phyloP scores from a whole-genome alignment of 2,797 vertebrate species.

The Ceyx erithaca region DNA sequence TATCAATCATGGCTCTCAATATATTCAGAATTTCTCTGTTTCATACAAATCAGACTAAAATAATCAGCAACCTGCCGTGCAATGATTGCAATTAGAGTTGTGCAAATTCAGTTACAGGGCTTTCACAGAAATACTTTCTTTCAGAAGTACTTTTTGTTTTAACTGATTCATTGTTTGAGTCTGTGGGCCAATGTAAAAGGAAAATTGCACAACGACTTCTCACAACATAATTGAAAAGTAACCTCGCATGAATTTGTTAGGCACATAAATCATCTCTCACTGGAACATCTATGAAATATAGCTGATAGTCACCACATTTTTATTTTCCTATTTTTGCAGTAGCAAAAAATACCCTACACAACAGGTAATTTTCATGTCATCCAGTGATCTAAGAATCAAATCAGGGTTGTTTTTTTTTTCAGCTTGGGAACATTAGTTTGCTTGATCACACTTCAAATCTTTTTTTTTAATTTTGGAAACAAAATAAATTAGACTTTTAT shows the following conservation, averaged over 20 bases:
- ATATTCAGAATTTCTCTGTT: constrained; percentile 36
- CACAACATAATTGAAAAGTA: not conserved
- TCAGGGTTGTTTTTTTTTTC: not conserved
- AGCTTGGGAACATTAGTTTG: not conserved
- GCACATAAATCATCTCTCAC: not conserved
- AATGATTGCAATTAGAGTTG: constrained; percentile 60
- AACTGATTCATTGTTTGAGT: constrained; percentile 26
- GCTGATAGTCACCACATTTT: not conserved
- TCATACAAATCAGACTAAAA: constrained; percentile 55
- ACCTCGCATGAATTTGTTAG: not conserved
- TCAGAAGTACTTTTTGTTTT: constrained; percentile 38
- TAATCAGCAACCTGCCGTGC: constrained; percentile 57
- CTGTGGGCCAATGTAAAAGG: not conserved
- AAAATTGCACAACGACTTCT: not conserved
- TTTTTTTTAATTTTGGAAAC: not conserved
- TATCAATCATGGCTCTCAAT: constrained; percentile 31
- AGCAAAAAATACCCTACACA: not conserved
- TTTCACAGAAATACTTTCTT: constrained; percentile 25
- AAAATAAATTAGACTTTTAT: not conserved
- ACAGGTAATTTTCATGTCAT: not conserved
- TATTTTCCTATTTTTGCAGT: not conserved
- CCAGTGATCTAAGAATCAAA: not conserved
- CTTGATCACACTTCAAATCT: not conserved
- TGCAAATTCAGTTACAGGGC: constrained; percentile 21
- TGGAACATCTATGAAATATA: not conserved